Percentiles rank a stretch among this genome's conserved stretches.
These are phyloP conservation scores for Phrynocephalus vlangalii DNA, from an alignment of 2,797 vertebrate genomes.

Conservation along the genomic window DNA sequence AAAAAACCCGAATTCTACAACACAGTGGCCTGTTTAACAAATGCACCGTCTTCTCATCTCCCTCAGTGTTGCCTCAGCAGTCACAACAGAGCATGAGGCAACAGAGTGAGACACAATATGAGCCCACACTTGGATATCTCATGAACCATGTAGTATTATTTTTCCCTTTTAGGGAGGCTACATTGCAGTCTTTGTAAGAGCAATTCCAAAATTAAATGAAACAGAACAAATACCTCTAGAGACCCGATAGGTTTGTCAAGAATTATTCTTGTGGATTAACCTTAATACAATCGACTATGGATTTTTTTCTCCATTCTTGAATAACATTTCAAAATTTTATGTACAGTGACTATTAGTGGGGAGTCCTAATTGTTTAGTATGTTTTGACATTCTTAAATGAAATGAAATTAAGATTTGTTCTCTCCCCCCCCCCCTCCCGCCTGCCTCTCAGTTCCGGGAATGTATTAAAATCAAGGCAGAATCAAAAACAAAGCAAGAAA, in stretches of 20 bases:
- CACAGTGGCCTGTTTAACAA: too few species aligned
- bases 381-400: neutral
- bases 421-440: neutral
- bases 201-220: neutral
- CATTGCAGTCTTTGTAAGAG: too few species aligned
- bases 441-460: neutral
- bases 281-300: neutral
- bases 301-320: neutral
- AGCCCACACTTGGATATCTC: too few species aligned
- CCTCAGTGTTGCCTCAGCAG: too few species aligned
- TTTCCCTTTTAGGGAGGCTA: too few species aligned
- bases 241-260: neutral
- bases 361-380: neutral
- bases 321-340: neutral
- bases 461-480: too few species aligned
- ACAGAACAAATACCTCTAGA: neutral
- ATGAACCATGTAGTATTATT: too few species aligned
- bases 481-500: too few species aligned
- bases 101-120: too few species aligned
- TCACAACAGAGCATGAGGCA: too few species aligned
- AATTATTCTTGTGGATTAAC: conserved; percentile 6
- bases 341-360: neutral
- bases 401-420: neutral
- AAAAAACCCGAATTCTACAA: too few species aligned
- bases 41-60: too few species aligned